These are phyloP conservation scores for Riptortus pedestris DNA, from an alignment of 1,140 invertebrate genomes.

Conservation along the genomic window DNA sequence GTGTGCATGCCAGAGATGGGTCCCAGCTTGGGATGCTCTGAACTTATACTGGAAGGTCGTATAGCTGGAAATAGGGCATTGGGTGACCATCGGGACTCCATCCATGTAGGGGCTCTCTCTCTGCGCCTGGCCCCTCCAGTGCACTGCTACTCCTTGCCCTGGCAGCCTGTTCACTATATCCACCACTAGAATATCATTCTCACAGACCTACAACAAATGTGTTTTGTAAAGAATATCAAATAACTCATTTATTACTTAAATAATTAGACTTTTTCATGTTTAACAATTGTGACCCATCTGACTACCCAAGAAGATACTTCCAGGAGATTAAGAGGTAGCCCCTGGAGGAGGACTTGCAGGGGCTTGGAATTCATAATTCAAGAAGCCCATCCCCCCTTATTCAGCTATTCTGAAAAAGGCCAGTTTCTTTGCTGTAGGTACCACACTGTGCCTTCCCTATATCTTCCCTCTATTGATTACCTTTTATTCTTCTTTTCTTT, in stretches of 20 bases:
- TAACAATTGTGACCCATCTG: too few species aligned
- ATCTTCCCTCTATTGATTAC: too few species aligned
- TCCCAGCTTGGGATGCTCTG: conserved; percentile 54
- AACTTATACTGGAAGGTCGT: conserved; percentile 77
- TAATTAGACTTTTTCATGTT: not conserved
- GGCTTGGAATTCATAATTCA: too few species aligned
- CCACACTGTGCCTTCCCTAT: too few species aligned
- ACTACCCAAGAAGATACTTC: too few species aligned
- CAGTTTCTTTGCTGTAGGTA: too few species aligned
- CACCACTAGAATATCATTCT: conserved; percentile 73
- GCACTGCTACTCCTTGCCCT: conserved; percentile 58
- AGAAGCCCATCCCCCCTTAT: too few species aligned
- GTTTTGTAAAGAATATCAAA: too few species aligned
- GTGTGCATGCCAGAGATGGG: conserved; percentile 65
- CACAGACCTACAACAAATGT: conserved; percentile 55
- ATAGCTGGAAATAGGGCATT: conserved; percentile 69
- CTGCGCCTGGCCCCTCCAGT: conserved; percentile 76
- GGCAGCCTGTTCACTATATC: conserved; percentile 69
- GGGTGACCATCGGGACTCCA: conserved; percentile 70
- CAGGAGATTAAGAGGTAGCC: too few species aligned
- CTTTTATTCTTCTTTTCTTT: too few species aligned
- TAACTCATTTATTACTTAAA: not conserved
- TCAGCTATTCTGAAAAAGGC: too few species aligned
- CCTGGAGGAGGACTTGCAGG: too few species aligned
- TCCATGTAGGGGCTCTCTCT: conserved; percentile 72